Base-by-base conservation (phyloP, 92 coral and sea anemone genomes). In the Bergia sp. region DNA sequence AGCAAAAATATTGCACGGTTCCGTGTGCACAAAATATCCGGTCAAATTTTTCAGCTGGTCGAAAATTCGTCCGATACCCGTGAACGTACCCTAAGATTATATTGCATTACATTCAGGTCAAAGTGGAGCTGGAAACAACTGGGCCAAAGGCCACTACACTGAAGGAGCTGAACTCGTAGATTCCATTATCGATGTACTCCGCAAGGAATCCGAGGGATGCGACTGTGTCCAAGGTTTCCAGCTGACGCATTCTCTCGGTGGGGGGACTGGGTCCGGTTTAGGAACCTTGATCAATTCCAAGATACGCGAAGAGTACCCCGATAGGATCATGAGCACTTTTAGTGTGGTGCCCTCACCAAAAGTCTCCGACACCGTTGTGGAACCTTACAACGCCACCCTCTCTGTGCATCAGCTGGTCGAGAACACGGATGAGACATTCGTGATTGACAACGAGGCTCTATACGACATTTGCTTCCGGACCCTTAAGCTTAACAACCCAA, bases 271-370 rank as follows among this genome's bases (percentile, higher is more conserved):
- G 69, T 94, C 98, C 64, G 98, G 98, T 43, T 90, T 96, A 93
- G 98, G 98, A 8, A 96, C 98, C 65, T 85, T 96, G 38, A 90
- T 96, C 8, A 91, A 94, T 84, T 96, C 98, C 4, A 96, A 96
- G 88, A 94, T 96, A 43, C 97, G 98, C 50, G 98, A 96, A 45
- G 98, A 96, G 81, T 96, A 93, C 83, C 98, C 98, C 1, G 98
- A 96, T 75, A 92, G 98, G 89, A 94, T 96, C 8, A 94, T 96
- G 97, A 89, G 92, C 66, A 89, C 98, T 49, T 96, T 94, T 88
- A 96, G 98, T 55, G 98, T 96, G 84, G 97, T 96, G 16, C 98
- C 98, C 1, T 96, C 98, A 8, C 98, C 98, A 18, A 96, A 96
- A 90, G 96, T 94, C 37, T 96, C 98, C 15, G 98, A 96, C 69